Evolutionary conservation across 1,140 invertebrate genomes (phyloP), one percentile per base, ranked within the genome.

Genomic region (Monomorium pharaonis): DNA sequence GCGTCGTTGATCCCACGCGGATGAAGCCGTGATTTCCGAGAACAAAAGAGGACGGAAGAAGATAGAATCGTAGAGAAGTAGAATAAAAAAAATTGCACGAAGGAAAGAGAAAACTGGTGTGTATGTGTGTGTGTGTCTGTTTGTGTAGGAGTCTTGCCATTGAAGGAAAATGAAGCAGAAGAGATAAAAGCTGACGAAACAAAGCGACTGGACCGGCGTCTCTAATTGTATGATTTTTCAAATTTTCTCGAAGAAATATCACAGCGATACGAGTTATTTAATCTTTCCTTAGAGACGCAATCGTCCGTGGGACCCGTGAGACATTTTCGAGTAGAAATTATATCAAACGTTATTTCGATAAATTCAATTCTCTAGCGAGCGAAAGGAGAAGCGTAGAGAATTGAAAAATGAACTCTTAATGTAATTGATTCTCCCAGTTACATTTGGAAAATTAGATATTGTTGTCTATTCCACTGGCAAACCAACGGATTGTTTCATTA

Each of bases 161-260:
- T 83, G 67, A 47, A 54, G 18, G 67, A 83, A 83, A 83, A 72
- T 83, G 51, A 83, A 74, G 67, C 27, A 42, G 78, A 83, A 83
- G 78, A 83, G 78, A 83, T 83, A 83, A 83, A 74, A 74, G 67
- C n/a, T 72, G 69, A 74, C 78, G 67, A 83, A 74, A 83, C 51
- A 74, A 83, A 47, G 69, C 12, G 78, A 72, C 14, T n/a, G 7
- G 18, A 44, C 18, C 18, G 14, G n/a, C 24, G 51, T 81, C 5
- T 14, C 33, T 81, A 72, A 81, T 81, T 72, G 51, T 72, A 49
- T 14, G 51, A 81, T 72, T 72, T 81, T 69, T 70, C 65, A 81
- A 81, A 81, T 81, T 56, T 70, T 47, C 77, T 81, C 16, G 6
- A 56, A 81, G 51, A 72, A 81, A 42, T 42, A 81, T 72, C 14